Conservation (phyloP, 2,888 invertebrate genomes). For the Patella ulyssiponensis region DNA sequence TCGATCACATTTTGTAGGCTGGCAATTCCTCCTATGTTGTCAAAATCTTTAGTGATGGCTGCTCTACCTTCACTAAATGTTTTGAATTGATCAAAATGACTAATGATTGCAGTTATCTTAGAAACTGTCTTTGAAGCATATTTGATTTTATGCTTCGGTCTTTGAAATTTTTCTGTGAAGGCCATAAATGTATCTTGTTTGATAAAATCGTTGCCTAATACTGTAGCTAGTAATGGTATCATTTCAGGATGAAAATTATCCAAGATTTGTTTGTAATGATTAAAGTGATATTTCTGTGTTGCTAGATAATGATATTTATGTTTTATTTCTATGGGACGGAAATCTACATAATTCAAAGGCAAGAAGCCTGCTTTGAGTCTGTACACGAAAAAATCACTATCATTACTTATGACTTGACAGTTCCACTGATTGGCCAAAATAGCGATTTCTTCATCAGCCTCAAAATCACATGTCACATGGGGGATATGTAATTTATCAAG, state of each 20-base stretch:
- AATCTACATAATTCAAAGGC: constrained; percentile 76
- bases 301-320: constrained; percentile 44
- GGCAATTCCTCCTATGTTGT: constrained; percentile 46
- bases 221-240: constrained; percentile 84
- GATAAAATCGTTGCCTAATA: constrained; percentile 93
- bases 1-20: constrained; percentile 52
- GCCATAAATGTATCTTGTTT: constrained; percentile 77
- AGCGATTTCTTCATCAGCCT: constrained; percentile 92
- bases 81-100: constrained; percentile 83
- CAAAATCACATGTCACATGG: constrained; percentile 84
- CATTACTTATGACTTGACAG: constrained; percentile 91
- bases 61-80: constrained; percentile 76
- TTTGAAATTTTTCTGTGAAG: constrained; percentile 78
- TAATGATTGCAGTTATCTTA: constrained; percentile 78
- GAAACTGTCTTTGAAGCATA: constrained; percentile 35
- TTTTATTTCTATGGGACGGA: constrained; percentile 33
- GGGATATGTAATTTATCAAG: constrained; percentile 79
- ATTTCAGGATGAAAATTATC: constrained; percentile 79
- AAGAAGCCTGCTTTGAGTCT: constrained; percentile 83
- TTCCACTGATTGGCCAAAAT: constrained; percentile 83
- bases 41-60: constrained; percentile 77
- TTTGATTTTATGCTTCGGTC: constrained; percentile 73
- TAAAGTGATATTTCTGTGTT: constrained; percentile 79
- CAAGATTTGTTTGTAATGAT: constrained; percentile 80
- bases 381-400: constrained; percentile 94